A percentile compares a stretch with the other conserved stretches of the same genome.
Conservation (phyloP, 2,113 vertebrate species). For the Hoplias malabaricus region DNA sequence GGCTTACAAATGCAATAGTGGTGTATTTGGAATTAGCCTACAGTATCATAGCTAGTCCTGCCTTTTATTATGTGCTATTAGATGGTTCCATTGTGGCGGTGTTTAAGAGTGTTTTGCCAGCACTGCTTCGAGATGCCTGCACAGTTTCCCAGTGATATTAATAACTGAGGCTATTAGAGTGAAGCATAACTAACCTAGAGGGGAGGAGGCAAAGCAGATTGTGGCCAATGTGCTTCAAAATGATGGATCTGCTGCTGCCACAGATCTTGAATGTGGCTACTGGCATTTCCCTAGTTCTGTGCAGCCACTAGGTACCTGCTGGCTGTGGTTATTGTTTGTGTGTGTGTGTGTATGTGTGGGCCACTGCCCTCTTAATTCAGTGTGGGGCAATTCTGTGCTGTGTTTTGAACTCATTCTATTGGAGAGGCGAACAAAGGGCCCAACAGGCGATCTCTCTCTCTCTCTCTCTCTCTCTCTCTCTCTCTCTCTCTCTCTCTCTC, state of each 20-base stretch:
- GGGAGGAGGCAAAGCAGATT: constrained; percentile 31
- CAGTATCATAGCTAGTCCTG: neutral
- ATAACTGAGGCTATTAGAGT: constrained; percentile 33
- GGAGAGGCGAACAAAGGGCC: constrained; percentile 60
- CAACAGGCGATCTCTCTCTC: too few relatives aligned
- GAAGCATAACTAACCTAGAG: constrained; percentile 31
- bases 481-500: too few relatives aligned
- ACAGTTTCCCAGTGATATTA: constrained; percentile 25
- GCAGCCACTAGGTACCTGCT: constrained; percentile 3
- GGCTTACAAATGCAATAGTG: neutral
- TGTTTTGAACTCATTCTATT: constrained; percentile 46
- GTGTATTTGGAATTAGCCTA: constrained; percentile 10
- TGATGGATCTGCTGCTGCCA: constrained; percentile 33
- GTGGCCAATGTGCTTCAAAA: constrained; percentile 22
- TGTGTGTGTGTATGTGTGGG: constrained; percentile 21
- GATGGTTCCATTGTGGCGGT: neutral
- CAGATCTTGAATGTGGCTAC: constrained; percentile 27
- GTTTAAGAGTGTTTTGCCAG: constrained; percentile 16
- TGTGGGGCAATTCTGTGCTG: constrained; percentile 27
- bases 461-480: too few relatives aligned
- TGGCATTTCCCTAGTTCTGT: constrained; percentile 27
- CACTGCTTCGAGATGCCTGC: constrained; percentile 6
- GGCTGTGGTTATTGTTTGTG: neutral
- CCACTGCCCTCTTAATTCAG: neutral
- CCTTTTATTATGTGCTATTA: constrained; percentile 28